Conservation (phyloP, 1,140 invertebrate genomes). For the Calliphora vicina region DNA sequence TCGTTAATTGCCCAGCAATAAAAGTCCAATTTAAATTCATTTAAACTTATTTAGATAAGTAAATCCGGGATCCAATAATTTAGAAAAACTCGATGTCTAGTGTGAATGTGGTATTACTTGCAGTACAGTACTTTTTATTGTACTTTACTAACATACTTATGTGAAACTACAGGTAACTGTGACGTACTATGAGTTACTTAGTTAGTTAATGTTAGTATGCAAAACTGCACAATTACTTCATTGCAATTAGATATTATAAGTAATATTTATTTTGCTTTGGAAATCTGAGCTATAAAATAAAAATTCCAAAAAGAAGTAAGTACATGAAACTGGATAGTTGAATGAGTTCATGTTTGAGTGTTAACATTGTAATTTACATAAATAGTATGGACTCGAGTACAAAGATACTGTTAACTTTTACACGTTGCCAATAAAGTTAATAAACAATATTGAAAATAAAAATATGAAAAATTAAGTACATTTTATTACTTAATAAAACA, state of each 20-base stretch:
- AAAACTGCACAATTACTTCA: background rate
- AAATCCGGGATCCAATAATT: too few species aligned
- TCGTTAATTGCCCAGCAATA: too few species aligned
- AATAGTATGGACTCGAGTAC: background rate
- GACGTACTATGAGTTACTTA: too few species aligned
- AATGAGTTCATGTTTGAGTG: conserved; percentile 28
- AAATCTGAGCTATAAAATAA: conserved; percentile 18
- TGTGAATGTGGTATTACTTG: too few species aligned
- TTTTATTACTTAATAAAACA: too few species aligned
- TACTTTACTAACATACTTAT: too few species aligned
- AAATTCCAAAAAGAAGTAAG: background rate
- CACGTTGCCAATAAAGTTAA: background rate
- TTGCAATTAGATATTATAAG: conserved; percentile 26
- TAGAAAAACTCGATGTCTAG: too few species aligned
- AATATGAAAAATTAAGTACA: too few species aligned
- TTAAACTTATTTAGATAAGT: too few species aligned
- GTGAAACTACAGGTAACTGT: too few species aligned
- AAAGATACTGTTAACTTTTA: background rate
- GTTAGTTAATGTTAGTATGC: background rate
- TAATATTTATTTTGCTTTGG: conserved; percentile 1
- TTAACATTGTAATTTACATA: conserved; percentile 5
- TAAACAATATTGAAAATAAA: background rate
- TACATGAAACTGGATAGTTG: conserved; percentile 17
- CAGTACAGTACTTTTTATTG: too few species aligned
- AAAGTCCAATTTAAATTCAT: too few species aligned